Conservation (phyloP, 2,797 vertebrate species). For the Sebastes oblongus region DNA sequence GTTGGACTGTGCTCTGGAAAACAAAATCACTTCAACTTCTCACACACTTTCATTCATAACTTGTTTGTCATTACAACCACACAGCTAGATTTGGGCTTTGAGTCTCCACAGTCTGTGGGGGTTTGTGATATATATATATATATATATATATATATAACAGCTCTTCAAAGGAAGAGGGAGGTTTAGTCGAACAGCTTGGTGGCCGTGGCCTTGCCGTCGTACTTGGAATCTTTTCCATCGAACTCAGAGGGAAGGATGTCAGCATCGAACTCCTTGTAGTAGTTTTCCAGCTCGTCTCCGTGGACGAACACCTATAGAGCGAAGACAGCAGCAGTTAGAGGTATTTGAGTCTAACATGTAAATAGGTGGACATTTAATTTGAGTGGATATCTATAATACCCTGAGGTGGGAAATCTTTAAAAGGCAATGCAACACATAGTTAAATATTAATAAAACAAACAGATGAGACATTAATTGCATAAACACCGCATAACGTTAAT, state of each 20-base stretch:
- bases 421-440: neutral
- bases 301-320: conserved; percentile 91
- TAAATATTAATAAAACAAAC: neutral
- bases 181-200: conserved; percentile 89
- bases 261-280: conserved; percentile 93
- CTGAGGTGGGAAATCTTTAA: neutral
- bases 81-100: conserved; percentile 23
- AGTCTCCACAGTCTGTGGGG: conserved; percentile 42
- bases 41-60: conserved; percentile 16
- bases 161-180: conserved; percentile 29
- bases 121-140: neutral
- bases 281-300: conserved; percentile 91
- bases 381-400: neutral
- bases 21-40: neutral
- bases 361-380: neutral
- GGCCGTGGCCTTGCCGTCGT: conserved; percentile 89
- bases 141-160: too few relatives aligned
- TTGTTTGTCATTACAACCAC: conserved; percentile 33
- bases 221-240: conserved; percentile 90
- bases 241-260: conserved; percentile 94
- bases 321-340: conserved; percentile 8
- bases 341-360: neutral
- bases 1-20: conserved; percentile 16
- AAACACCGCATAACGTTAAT: neutral
- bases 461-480: neutral